Conservation (phyloP, 2,113 vertebrate species). For the Nothobranchius kuhntae region DNA sequence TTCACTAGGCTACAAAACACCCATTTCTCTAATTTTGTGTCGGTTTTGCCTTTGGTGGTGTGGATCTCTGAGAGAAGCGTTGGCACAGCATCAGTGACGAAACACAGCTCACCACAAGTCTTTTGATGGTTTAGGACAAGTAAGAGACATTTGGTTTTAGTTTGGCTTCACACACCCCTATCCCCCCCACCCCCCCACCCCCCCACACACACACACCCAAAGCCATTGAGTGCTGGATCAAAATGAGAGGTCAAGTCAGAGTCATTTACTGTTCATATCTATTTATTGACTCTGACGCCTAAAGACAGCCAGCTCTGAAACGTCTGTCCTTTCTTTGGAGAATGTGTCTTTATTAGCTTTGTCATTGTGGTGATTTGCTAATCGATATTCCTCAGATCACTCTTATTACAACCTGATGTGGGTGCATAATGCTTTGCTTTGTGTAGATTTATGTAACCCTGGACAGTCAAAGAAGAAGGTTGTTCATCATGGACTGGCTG, state of each 20-base stretch:
- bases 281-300: not conserved
- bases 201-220: not conserved
- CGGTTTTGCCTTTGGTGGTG: slow-evolving; percentile 30
- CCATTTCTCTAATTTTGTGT: slow-evolving; percentile 34
- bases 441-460: too few relatives aligned
- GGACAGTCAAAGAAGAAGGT: too few relatives aligned
- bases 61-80: slow-evolving; percentile 43
- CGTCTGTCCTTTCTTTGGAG: not conserved
- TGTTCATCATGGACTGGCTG: too few relatives aligned
- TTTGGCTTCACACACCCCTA: slow-evolving; percentile 39
- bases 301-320: not conserved
- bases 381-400: too few relatives aligned
- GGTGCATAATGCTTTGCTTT: too few relatives aligned
- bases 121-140: slow-evolving; percentile 50
- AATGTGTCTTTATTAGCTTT: slow-evolving; percentile 1
- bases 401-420: too few relatives aligned
- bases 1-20: too few relatives aligned
- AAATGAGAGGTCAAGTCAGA: slow-evolving; percentile 30
- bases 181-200: not conserved
- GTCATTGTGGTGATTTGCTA: not conserved
- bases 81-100: slow-evolving; percentile 52
- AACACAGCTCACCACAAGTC: slow-evolving; percentile 38
- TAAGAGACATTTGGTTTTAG: slow-evolving; percentile 49
- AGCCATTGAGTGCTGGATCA: slow-evolving; percentile 22
- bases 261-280: slow-evolving; percentile 13